A percentile compares a stretch with the other conserved stretches of the same genome.
These are phyloP conservation scores for Ophonus ardosiacus DNA, from an alignment of 2,888 invertebrate species.

Conservation along the genomic window DNA sequence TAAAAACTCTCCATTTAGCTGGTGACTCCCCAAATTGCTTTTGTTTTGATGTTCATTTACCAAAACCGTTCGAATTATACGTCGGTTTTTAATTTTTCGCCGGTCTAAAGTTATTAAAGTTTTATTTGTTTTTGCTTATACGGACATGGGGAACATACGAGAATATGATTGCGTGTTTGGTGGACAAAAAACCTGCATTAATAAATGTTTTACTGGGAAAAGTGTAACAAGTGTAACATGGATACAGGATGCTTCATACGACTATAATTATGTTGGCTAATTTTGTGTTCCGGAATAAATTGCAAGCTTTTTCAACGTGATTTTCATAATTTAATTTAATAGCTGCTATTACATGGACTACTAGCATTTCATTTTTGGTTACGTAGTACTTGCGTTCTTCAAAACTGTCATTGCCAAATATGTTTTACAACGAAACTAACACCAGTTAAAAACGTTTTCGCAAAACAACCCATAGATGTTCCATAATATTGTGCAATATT, in stretches of 20 bases:
- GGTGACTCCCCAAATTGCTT: constrained; percentile 5
- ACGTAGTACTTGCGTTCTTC: background rate
- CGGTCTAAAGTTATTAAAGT: constrained; percentile 43
- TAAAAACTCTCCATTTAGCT: constrained; percentile 1
- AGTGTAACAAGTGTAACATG: constrained; percentile 16
- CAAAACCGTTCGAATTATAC: constrained; percentile 30
- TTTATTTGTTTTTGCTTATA: constrained; percentile 21
- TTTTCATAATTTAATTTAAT: constrained; percentile 37
- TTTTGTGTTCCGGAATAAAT: constrained; percentile 27
- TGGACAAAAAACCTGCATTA: constrained; percentile 22
- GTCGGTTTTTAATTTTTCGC: constrained; percentile 30
- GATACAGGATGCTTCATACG: constrained; percentile 13
- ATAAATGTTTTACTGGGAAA: constrained; percentile 35
- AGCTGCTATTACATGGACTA: background rate
- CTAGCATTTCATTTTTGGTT: background rate
- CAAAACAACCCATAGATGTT: too few relatives aligned
- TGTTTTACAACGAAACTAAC: too few relatives aligned
- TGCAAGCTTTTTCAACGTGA: background rate
- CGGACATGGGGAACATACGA: constrained; percentile 28
- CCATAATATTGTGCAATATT: too few relatives aligned
- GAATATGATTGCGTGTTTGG: constrained; percentile 32
- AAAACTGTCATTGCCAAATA: background rate
- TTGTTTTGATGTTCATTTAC: constrained; percentile 35
- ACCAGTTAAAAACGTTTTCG: too few relatives aligned
- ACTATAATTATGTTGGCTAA: constrained; percentile 8